These are phyloP conservation scores for Gryllus longicercus DNA, from an alignment of 2,888 invertebrate genomes.

Conservation along the genomic window DNA sequence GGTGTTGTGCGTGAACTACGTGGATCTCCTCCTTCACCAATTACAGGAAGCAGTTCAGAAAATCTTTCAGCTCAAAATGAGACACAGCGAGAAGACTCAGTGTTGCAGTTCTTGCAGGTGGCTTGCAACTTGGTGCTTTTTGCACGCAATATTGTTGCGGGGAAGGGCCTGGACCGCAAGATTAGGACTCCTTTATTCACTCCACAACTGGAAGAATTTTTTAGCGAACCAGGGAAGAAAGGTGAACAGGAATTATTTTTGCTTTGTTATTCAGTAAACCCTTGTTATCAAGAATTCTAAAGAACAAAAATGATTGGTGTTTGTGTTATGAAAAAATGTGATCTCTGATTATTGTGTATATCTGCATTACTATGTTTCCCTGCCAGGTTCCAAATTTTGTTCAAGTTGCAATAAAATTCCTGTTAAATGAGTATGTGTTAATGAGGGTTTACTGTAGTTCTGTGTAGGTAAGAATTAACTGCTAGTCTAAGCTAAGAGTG, in stretches of 20 bases:
- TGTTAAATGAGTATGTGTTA: too few relatives aligned
- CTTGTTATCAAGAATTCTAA: too few relatives aligned
- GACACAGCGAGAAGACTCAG: constrained; percentile 28
- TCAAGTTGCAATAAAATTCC: too few relatives aligned
- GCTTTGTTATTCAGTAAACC: too few relatives aligned
- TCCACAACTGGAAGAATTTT: constrained; percentile 4
- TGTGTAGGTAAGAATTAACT: too few relatives aligned
- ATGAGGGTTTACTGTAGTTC: too few relatives aligned
- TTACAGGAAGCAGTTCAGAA: constrained; percentile 33
- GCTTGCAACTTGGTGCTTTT: constrained; percentile 69
- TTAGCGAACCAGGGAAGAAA: background rate
- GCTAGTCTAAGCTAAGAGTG: too few relatives aligned
- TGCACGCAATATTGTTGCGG: constrained; percentile 63
- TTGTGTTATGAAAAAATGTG: too few relatives aligned
- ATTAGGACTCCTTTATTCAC: background rate
- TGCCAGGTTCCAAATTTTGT: too few relatives aligned
- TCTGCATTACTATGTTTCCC: too few relatives aligned
- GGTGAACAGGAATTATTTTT: background rate
- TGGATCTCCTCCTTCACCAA: constrained; percentile 39
- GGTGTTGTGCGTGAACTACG: constrained; percentile 46
- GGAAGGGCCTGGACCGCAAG: constrained; percentile 50
- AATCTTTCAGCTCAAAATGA: constrained; percentile 18
- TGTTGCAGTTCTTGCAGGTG: constrained; percentile 53
- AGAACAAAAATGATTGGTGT: too few relatives aligned
- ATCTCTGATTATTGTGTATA: too few relatives aligned